Base-by-base conservation (phyloP, 2,888 invertebrate species). In the Pristionchus japonicus region DNA sequence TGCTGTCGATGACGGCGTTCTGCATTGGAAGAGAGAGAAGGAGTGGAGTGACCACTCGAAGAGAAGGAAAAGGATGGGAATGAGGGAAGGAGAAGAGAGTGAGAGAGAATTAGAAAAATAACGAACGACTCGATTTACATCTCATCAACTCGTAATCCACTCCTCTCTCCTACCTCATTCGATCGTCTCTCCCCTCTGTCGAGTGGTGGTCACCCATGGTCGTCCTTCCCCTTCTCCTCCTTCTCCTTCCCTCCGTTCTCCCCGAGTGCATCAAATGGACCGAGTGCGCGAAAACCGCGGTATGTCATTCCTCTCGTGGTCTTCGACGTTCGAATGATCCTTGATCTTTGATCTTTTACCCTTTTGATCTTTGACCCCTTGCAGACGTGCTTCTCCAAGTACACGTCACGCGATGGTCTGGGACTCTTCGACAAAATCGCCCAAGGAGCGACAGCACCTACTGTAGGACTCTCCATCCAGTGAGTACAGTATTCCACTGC, bases 401-500 rank as follows among this genome's bases (percentile, higher is more conserved):
- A 77, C 17, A 27, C 23, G 7, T 11, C 37, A 9, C 77, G 43
- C 43, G 17, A 77, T 15, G 43, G 27, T n/a, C 34, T 77, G 43
- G 77, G 77, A 13, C 40, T 77, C 77, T 77, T 34, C 77, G 57
- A 57, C 57, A 57, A 57, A 57, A 57, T 57, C 57, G 20, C 37
- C 3, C 23, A 27, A 15, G 77, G 43, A 20, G 40, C n/a, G 77
- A 7, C 43, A 20, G 27, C 77, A 15, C 77, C 77, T 6, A 77
- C 40, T 13, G 27, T 47, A 7, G 77, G 40, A 27, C 40, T 77
- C 27, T 23, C 43, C 7, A 43, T 77, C 3, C n/a, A 47, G 77
- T 77, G 43, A n/a, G 77, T 77, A 77, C 77, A 23, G 43, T 77
- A 77, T n/a, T n/a, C n/a, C n/a, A n/a, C n/a, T n/a, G n/a, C n/a